A percentile compares a stretch with the other conserved stretches of the same genome.
Conservation (phyloP, 2,113 vertebrate species). For the Notarius quadriscutis region DNA sequence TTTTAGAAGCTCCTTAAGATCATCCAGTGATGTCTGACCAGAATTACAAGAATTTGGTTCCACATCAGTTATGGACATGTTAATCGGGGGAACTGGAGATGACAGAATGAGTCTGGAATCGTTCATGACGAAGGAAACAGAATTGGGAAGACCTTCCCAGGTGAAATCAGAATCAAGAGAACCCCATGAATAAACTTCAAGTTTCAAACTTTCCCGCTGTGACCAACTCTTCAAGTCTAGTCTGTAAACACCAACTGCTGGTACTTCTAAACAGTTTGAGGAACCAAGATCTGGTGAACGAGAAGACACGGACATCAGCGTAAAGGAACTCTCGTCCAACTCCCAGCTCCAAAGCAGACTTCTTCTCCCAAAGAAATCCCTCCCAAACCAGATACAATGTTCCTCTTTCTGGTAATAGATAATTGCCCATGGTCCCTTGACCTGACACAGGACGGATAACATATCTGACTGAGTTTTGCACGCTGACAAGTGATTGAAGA, state of each 20-base stretch:
- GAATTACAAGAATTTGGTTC: neutral
- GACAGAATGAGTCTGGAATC: conserved; percentile 65
- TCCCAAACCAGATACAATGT: conserved; percentile 89
- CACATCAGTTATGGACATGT: conserved; percentile 63
- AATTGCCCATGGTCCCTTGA: conserved; percentile 89
- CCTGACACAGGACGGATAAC: conserved; percentile 73
- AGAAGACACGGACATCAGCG: conserved; percentile 79
- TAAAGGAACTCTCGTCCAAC: conserved; percentile 56
- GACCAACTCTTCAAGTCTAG: conserved; percentile 76
- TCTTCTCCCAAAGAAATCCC: conserved; percentile 91
- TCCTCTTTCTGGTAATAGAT: conserved; percentile 84
- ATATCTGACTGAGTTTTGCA: conserved; percentile 73
- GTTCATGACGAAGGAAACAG: conserved; percentile 64
- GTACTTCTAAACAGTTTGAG: conserved; percentile 83
- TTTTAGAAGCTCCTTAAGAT: conserved; percentile 72
- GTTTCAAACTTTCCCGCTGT: conserved; percentile 58
- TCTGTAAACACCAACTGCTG: conserved; percentile 84
- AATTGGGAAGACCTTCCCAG: conserved; percentile 64
- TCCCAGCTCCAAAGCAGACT: conserved; percentile 88
- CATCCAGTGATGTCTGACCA: conserved; percentile 50
- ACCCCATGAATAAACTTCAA: conserved; percentile 83
- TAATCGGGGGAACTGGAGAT: conserved; percentile 78
- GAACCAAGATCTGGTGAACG: conserved; percentile 26
- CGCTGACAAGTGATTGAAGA: conserved; percentile 73
- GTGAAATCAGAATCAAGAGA: conserved; percentile 36